Percentiles rank a stretch among this genome's conserved stretches.
Evolutionary conservation across 2,888 invertebrate genomes (phyloP).

Genomic region (Chironomus riparius): DNA sequence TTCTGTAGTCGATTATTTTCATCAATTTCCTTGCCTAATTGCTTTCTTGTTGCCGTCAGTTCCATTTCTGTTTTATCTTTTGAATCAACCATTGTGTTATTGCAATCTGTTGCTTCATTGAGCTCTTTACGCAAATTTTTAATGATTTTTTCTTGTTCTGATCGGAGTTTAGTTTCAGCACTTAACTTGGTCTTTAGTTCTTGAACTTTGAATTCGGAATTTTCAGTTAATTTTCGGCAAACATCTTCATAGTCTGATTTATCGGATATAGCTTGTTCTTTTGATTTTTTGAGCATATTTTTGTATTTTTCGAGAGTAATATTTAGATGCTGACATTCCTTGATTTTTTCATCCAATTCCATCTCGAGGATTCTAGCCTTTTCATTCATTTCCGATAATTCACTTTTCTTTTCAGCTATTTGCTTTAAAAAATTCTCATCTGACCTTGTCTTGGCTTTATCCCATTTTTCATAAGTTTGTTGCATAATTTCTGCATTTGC

Average conservation of each 20-base stretch:
- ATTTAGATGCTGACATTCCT: conserved; percentile 38
- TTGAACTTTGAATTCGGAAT: conserved; percentile 40
- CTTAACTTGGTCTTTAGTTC: conserved; percentile 43
- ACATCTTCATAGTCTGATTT: conserved; percentile 38
- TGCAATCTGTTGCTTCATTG: conserved; percentile 36
- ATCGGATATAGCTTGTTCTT: conserved; percentile 37
- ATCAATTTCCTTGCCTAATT: conserved; percentile 25
- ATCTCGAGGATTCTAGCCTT: conserved; percentile 43
- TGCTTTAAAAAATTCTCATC: conserved; percentile 46
- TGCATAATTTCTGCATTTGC: conserved; percentile 45
- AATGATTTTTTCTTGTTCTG: conserved; percentile 38
- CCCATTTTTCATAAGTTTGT: conserved; percentile 45
- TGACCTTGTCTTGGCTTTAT: conserved; percentile 44
- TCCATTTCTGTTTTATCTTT: conserved; percentile 12
- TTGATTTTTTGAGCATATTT: conserved; percentile 38
- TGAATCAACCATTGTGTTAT: not conserved
- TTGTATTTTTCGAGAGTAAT: conserved; percentile 37
- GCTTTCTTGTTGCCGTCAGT: conserved; percentile 6
- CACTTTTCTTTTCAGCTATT: conserved; percentile 42
- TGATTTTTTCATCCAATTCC: conserved; percentile 41
- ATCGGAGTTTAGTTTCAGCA: conserved; percentile 43
- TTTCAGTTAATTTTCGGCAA: conserved; percentile 39
- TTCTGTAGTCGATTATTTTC: conserved; percentile 31
- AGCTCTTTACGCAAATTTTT: conserved; percentile 38
- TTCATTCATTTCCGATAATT: conserved; percentile 37